Base-by-base conservation (phyloP, 2,888 invertebrate genomes). In the Rugalucina vietnamica region DNA sequence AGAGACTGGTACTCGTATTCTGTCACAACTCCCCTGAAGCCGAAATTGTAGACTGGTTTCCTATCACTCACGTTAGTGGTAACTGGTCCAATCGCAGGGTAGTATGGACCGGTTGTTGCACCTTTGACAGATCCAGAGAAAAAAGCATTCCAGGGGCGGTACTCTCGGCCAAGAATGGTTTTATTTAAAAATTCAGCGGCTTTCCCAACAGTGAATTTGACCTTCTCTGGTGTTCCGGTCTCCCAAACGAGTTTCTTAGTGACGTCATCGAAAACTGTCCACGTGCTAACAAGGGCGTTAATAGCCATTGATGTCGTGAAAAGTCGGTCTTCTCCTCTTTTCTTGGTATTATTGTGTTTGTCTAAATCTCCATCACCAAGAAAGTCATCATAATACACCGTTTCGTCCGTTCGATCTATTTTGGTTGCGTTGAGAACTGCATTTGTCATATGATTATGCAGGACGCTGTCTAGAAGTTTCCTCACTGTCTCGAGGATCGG, bases 251-350 rank as follows among this genome's bases (percentile, higher is more conserved):
- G 82, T 57, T 85, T 89, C 14, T 82, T 73, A 0, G 86, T 81
- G 5, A 78, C 76, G 21, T 88, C 88, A 78, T 93, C 90, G 82
- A 85, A 91, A 10, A 87, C 76, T 0, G 91, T 91, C 93, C 93
- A 93, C 0, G 91, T 91, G 27, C 89, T 90, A 27, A 92, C 82
- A 39, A 93, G 79, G 0, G 92, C 90, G 65, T 92, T 92, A 18
- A 90, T 89, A 0, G 92, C 92, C 92, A 93, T 92, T 0, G 92
- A 85, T 1, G 93, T 92, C 0, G 93, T 92, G 82, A 91, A 93
- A n/a, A 93, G 85, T 27, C 93, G 77, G 71, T 93, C 93, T 82
- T 93, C 92, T 1, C 89, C 92, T 8, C 89, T n/a, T n/a, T n/a
- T n/a, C n/a, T n/a, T n/a, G n/a, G n/a, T n/a, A n/a, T n/a, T n/a